A percentile compares a stretch with the other conserved stretches of the same genome.
These are phyloP conservation scores for Monoplex corrugatus DNA, from an alignment of 2,888 invertebrate genomes.

Conservation along the genomic window DNA sequence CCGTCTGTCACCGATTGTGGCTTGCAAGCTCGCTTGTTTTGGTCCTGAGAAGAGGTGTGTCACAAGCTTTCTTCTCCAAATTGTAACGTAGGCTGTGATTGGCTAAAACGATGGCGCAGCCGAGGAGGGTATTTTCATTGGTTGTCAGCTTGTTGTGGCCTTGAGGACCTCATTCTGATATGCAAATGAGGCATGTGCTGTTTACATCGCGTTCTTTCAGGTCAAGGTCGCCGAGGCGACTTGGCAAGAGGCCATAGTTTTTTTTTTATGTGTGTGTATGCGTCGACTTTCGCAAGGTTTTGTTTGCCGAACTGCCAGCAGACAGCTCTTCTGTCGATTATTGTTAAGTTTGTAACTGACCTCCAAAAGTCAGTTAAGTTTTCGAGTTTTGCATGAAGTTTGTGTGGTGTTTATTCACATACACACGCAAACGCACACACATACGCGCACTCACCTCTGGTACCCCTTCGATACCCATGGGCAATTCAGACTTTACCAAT, in stretches of 20 bases:
- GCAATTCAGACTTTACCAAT: no score
- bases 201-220: constrained; percentile 66
- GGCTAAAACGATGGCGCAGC: constrained; percentile 54
- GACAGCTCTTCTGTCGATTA: neutral
- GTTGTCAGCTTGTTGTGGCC: constrained; percentile 60
- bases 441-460: no score
- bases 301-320: neutral
- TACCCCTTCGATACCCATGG: no score
- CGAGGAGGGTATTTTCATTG: constrained; percentile 59
- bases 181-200: constrained; percentile 66
- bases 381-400: no score
- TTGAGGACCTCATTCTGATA: constrained; percentile 60
- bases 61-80: constrained; percentile 56
- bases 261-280: neutral
- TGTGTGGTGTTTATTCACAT: no score
- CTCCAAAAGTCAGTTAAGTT: no score
- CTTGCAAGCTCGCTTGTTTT: constrained; percentile 54
- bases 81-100: constrained; percentile 59
- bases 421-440: no score
- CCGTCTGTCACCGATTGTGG: constrained; percentile 42
- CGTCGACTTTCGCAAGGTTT: neutral
- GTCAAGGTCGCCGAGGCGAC: constrained; percentile 61
- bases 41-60: constrained; percentile 58
- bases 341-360: no score
- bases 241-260: neutral